A percentile compares a stretch with the other conserved stretches of the same genome.
Conservation (phyloP, 2,113 vertebrate genomes). For the Tor tambroides region DNA sequence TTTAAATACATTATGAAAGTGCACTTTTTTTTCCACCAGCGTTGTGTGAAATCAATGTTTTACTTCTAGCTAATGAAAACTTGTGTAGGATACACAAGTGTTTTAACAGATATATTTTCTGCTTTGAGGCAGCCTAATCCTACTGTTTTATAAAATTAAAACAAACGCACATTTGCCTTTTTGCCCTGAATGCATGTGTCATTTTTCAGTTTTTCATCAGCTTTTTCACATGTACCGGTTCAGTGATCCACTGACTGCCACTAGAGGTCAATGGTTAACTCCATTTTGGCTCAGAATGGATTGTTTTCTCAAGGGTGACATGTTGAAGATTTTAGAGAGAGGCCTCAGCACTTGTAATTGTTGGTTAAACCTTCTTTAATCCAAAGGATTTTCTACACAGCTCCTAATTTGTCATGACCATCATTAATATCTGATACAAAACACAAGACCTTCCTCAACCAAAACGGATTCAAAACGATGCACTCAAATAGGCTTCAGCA, state of each 20-base stretch:
- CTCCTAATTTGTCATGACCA: neutral
- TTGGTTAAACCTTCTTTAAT: conserved; percentile 33
- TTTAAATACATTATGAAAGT: too few relatives aligned
- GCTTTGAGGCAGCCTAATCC: neutral
- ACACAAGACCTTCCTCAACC: neutral
- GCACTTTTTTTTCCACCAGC: too few relatives aligned
- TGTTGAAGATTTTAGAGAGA: conserved; percentile 24
- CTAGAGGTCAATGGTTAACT: conserved; percentile 39
- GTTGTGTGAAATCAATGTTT: neutral
- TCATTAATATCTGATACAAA: neutral
- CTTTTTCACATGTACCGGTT: neutral
- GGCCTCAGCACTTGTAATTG: neutral
- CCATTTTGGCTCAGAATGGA: neutral
- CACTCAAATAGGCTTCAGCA: neutral
- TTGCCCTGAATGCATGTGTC: neutral
- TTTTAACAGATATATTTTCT: too few relatives aligned
- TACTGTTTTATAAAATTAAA: neutral
- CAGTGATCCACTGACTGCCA: neutral
- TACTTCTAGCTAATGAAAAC: neutral
- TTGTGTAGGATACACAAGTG: too few relatives aligned
- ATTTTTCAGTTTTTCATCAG: neutral
- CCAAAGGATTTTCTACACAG: conserved; percentile 35
- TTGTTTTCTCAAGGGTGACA: conserved; percentile 1
- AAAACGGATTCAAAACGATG: neutral
- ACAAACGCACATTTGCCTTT: neutral